Evolutionary conservation across 2,797 vertebrate genomes (phyloP).

Genomic region (Sebastes iracundus): DNA sequence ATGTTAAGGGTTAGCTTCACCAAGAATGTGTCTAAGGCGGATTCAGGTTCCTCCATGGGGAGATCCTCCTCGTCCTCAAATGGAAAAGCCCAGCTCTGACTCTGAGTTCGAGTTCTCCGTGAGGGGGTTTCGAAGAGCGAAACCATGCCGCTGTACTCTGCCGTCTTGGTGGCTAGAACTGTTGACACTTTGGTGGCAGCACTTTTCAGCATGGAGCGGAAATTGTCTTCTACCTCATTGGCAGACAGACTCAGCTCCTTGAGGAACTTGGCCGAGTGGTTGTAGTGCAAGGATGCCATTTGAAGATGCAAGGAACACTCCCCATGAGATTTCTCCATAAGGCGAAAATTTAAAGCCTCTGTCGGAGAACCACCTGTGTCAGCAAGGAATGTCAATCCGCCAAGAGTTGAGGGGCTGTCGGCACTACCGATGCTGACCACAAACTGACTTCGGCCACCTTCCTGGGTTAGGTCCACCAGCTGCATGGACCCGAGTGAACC

Average conservation of each 20-base stretch:
- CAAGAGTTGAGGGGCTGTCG: constrained; percentile 76
- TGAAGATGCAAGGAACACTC: constrained; percentile 91
- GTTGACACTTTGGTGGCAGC: constrained; percentile 95
- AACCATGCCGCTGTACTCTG: constrained; percentile 97
- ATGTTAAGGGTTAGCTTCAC: constrained; percentile 94
- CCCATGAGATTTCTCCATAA: constrained; percentile 89
- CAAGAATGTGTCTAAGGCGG: constrained; percentile 79
- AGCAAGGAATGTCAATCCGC: constrained; percentile 74
- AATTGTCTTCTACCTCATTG: constrained; percentile 96
- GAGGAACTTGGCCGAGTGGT: constrained; percentile 95
- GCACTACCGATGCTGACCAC: constrained; percentile 95
- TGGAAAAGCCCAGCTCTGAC: constrained; percentile 76
- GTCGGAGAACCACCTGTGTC: constrained; percentile 74
- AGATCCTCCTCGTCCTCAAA: constrained; percentile 83
- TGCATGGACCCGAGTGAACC: constrained; percentile 95
- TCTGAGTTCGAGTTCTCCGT: constrained; percentile 80
- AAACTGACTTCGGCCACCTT: constrained; percentile 89
- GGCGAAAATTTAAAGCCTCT: constrained; percentile 91
- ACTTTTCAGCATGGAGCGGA: constrained; percentile 92
- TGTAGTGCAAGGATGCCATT: constrained; percentile 98
- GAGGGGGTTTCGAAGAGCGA: constrained; percentile 91
- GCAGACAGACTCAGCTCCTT: constrained; percentile 94
- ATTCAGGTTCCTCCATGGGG: constrained; percentile 65
- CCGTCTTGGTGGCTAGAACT: constrained; percentile 94
- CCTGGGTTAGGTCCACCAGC: constrained; percentile 93